Percentiles rank a stretch among this genome's conserved stretches.
Conservation (phyloP, 2,113 vertebrate genomes). For the Lepus timidus region DNA sequence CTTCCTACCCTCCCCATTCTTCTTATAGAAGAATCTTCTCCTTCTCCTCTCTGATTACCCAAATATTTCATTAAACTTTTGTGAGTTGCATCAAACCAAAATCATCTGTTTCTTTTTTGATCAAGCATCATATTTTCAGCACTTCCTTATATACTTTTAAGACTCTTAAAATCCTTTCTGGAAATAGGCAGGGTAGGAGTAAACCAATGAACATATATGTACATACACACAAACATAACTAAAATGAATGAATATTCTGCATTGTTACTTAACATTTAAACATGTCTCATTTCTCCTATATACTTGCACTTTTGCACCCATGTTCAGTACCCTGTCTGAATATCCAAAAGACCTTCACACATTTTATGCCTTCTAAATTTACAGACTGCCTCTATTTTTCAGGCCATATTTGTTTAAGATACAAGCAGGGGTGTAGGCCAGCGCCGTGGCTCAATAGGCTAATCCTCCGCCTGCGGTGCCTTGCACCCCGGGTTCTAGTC, state of each 20-base stretch:
- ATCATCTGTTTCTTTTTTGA: conserved; percentile 22
- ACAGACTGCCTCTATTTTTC: not conserved
- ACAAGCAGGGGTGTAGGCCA: too few relatives aligned
- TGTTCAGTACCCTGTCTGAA: not conserved
- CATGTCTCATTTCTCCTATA: not conserved
- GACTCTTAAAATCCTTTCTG: conserved; percentile 39
- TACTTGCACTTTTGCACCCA: not conserved
- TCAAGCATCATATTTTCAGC: not conserved
- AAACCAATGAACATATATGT: not conserved
- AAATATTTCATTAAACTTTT: conserved; percentile 38
- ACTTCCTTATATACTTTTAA: conserved; percentile 5
- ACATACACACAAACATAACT: not conserved
- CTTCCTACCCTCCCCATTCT: not conserved
- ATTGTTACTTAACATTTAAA: not conserved
- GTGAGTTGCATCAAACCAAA: conserved; percentile 13
- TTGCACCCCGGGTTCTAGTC: too few relatives aligned
- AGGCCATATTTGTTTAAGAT: not conserved
- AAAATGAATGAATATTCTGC: not conserved
- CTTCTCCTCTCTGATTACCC: not conserved
- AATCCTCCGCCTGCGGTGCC: too few relatives aligned
- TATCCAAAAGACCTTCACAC: not conserved
- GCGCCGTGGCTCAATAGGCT: too few relatives aligned
- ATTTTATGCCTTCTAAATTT: conserved; percentile 36
- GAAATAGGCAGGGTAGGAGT: conserved; percentile 24
- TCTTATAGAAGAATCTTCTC: not conserved